These are phyloP conservation scores for Scolopax mira DNA, from an alignment of 2,113 vertebrate genomes.

Conservation along the genomic window DNA sequence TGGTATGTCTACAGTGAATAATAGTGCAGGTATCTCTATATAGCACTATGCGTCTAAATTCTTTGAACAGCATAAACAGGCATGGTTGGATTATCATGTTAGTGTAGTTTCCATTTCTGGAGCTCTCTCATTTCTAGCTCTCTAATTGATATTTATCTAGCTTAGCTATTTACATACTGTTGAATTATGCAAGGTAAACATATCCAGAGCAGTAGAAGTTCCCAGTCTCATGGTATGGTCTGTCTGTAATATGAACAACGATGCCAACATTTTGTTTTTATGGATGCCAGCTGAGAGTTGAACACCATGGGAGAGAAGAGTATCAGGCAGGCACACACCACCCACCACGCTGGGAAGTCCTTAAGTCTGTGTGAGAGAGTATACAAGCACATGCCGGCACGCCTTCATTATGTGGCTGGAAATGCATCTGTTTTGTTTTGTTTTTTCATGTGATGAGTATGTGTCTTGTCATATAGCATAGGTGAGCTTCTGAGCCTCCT, in stretches of 20 bases:
- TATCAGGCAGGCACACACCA: not conserved
- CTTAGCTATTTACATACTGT: not conserved
- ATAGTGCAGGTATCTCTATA: not conserved
- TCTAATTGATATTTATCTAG: constrained; percentile 6
- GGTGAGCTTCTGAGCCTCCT: not conserved
- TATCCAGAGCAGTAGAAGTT: not conserved
- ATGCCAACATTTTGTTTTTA: not conserved
- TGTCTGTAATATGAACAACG: not conserved
- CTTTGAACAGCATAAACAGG: not conserved
- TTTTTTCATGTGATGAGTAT: not conserved
- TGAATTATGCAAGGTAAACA: constrained; percentile 20
- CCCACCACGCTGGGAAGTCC: not conserved
- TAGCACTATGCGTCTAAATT: not conserved
- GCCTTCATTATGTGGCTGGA: not conserved
- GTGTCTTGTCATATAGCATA: not conserved
- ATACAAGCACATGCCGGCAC: not conserved
- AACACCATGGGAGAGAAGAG: not conserved
- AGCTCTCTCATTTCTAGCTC: not conserved
- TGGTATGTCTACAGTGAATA: not conserved
- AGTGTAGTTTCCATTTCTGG: constrained; percentile 28
- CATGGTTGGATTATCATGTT: constrained; percentile 18
- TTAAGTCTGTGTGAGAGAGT: not conserved
- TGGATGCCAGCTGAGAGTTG: not conserved
- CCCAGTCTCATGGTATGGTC: not conserved
- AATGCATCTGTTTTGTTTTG: not conserved